These are phyloP conservation scores for Neodiprion lecontei DNA, from an alignment of 1,140 invertebrate species.

Conservation along the genomic window DNA sequence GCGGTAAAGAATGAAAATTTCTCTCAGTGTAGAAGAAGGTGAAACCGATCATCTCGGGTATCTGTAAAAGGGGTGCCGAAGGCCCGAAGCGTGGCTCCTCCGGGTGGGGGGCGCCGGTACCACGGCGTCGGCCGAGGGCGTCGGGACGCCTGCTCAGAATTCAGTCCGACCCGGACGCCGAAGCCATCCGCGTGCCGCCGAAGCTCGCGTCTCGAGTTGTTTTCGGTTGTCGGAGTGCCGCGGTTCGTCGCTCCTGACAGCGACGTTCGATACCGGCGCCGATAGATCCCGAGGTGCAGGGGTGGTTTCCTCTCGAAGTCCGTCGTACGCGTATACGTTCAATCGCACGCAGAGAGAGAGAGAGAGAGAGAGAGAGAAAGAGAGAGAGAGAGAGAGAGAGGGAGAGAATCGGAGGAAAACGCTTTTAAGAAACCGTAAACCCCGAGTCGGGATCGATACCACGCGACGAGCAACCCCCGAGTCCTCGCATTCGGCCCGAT, in stretches of 20 bases:
- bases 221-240: background rate
- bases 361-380: conserved; percentile 13
- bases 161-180: conserved; percentile 58
- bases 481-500: background rate
- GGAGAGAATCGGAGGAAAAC: background rate
- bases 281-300: background rate
- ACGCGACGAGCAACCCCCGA: conserved; percentile 41
- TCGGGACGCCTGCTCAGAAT: conserved; percentile 29
- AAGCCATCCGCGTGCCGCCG: conserved; percentile 45
- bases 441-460: conserved; percentile 54
- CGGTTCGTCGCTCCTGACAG: background rate
- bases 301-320: conserved; percentile 21
- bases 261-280: background rate
- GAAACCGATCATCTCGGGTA: background rate
- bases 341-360: conserved; percentile 22
- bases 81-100: conserved; percentile 48
- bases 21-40: background rate
- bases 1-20: no score
- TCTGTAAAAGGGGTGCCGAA: conserved; percentile 35
- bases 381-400: background rate
- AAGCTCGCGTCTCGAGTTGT: background rate
- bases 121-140: conserved; percentile 36
- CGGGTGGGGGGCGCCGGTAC: conserved; percentile 47
- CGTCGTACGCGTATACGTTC: conserved; percentile 30
- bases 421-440: background rate